phyloP scores from a whole-genome alignment of 2,113 vertebrate species.

The Zosterops lateralis region DNA sequence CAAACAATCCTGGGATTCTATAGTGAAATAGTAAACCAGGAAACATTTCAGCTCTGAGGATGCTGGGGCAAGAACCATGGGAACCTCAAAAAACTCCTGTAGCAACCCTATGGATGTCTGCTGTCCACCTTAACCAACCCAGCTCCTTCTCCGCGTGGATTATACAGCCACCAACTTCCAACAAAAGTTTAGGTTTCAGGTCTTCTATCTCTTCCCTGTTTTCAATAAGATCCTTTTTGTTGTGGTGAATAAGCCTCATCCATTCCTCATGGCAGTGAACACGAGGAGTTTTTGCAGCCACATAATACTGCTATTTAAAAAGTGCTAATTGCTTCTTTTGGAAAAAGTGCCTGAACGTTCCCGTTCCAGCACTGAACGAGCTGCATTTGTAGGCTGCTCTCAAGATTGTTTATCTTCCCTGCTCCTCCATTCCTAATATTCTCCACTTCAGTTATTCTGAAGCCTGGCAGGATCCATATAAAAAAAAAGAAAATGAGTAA shows the following conservation, averaged over 20 bases:
- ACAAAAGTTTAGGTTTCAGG: neutral
- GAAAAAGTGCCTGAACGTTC: neutral
- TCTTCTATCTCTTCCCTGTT: neutral
- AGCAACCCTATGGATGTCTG: neutral
- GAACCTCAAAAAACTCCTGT: neutral
- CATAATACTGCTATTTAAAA: neutral
- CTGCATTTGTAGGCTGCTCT: neutral
- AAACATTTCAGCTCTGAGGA: neutral
- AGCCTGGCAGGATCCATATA: neutral
- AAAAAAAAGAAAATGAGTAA: too few relatives aligned
- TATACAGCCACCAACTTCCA: neutral
- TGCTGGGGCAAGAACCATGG: neutral
- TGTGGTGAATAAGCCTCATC: neutral
- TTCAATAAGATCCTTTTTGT: neutral
- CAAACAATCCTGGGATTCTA: neutral
- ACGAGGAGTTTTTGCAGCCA: neutral
- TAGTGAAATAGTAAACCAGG: fast-evolving
- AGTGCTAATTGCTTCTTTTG: constrained; percentile 38
- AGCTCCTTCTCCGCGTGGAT: fast-evolving
- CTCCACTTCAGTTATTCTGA: neutral
- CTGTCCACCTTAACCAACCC: neutral
- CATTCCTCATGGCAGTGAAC: neutral
- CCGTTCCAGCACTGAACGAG: neutral
- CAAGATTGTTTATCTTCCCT: constrained; percentile 25
- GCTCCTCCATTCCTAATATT: neutral